Base-by-base conservation (phyloP, 1,140 invertebrate species). In the Euwallacea fornicatus region DNA sequence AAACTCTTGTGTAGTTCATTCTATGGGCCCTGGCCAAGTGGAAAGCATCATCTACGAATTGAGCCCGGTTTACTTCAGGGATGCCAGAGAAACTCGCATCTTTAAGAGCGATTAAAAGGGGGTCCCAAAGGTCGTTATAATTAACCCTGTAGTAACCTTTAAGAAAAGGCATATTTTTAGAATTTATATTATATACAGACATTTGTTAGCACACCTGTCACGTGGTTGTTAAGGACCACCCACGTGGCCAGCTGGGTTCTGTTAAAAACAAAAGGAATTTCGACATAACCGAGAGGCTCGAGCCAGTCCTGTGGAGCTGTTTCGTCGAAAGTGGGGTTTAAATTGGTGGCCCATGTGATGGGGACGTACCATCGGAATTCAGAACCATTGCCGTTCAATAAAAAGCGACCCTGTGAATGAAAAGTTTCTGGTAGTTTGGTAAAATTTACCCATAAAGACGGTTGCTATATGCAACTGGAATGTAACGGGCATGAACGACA, bases 21-120 rank as follows among this genome's bases (percentile, higher is more conserved):
- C 76, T 66, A 9, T 77, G 78, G 63, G 83, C 81, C 44, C 85
- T 80, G 1, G 85, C 80, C 73, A 88, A 82, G 76, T 88, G 89
- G 55, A 94, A 83, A 1, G 91, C 83, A 82, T 96, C 94, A 74
- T 95, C 91, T 3, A 94, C 85, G 9, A 95, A 83, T 79, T 92
- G 90, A 0, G 91, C 92, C 77, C 93, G 85, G 80, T 93, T 95
- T 0, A 90, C 78, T 66, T 86, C 86, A 73, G 89, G 85, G 50
- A 92, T 90, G 7, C 81, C 80, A 73, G 81, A 74, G 71, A 84
- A 82, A 59, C 86, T 79, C 4, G 78, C 73, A 33, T 83, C 82
- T 0, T 81, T 77, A 2, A 93, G 78, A 15, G 83, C 82, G 0
- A 81, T 43, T 13, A 85, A 84, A 33, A 90, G 84, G 16, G 83